Evolutionary conservation across 2,888 invertebrate genomes (phyloP).

Genomic region (Acanthosoma haemorrhoidale): DNA sequence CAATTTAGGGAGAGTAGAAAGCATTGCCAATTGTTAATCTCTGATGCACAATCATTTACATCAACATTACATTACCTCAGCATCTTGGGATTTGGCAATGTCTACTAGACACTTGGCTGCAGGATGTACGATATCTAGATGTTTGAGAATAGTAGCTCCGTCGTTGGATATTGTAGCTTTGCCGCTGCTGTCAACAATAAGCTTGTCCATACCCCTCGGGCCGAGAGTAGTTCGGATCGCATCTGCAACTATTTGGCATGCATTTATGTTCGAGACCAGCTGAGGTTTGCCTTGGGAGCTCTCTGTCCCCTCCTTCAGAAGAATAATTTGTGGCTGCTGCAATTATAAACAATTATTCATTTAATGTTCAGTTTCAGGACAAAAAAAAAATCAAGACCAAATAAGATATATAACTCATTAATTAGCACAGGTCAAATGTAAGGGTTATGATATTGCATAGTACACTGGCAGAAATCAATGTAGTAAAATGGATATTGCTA

Average conservation of each 20-base stretch:
- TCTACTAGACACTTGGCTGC: constrained; percentile 97
- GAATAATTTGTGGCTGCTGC: constrained; percentile 94
- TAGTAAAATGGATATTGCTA: too few species aligned
- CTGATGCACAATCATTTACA: too few species aligned
- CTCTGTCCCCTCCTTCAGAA: constrained; percentile 97
- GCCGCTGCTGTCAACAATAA: constrained; percentile 84
- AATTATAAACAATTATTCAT: constrained; percentile 42
- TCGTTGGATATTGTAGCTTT: constrained; percentile 98
- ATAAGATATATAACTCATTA: too few species aligned
- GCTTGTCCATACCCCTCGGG: constrained; percentile 98
- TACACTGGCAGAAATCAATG: too few species aligned
- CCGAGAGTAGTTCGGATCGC: constrained; percentile 96
- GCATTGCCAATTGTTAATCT: too few species aligned
- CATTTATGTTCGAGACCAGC: constrained; percentile 94
- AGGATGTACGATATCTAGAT: constrained; percentile 96
- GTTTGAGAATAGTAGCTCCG: constrained; percentile 97
- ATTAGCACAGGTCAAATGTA: too few species aligned
- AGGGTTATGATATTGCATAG: too few species aligned
- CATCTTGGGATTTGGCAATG: constrained; percentile 98
- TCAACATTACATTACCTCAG: constrained; percentile 64
- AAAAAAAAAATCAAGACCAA: too few species aligned
- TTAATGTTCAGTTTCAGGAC: not conserved
- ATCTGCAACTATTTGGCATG: constrained; percentile 91
- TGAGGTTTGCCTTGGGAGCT: constrained; percentile 92
- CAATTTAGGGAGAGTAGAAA: too few species aligned